Conservation (phyloP, 2,113 vertebrate genomes). For the Thryonomys swinderianus region DNA sequence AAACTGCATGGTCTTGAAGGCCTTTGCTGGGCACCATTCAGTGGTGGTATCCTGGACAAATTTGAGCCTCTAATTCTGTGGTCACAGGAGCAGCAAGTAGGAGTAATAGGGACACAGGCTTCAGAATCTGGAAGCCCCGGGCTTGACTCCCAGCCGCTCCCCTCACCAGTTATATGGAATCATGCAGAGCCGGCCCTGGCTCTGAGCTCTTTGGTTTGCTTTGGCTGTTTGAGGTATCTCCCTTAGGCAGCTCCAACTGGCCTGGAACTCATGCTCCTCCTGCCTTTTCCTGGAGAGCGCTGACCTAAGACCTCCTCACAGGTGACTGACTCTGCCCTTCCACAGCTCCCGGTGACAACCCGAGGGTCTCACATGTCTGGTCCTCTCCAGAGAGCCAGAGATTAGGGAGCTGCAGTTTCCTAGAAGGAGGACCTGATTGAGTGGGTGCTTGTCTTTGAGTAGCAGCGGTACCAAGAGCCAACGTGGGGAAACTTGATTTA, state of each 20-base stretch:
- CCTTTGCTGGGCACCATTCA: not conserved
- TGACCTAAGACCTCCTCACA: not conserved
- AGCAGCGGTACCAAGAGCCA: not conserved
- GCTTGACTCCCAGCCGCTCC: not conserved
- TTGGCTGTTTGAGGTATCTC: not conserved
- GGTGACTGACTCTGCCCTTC: not conserved
- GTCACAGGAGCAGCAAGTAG: not conserved
- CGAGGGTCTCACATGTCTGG: not conserved
- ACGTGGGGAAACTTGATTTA: not conserved
- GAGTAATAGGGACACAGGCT: not conserved
- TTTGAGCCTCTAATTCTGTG: not conserved
- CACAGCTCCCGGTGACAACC: not conserved
- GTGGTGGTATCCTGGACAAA: not conserved
- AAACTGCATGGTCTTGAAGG: not conserved
- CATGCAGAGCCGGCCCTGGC: not conserved
- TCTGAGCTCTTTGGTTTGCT: not conserved
- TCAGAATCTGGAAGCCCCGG: not conserved
- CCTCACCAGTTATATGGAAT: not conserved
- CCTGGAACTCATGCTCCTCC: not conserved
- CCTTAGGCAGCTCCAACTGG: not conserved
- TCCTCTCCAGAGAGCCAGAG: not conserved
- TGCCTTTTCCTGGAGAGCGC: not conserved
- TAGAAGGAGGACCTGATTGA: not conserved
- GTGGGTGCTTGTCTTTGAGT: not conserved
- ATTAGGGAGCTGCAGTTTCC: not conserved